These are phyloP conservation scores for Charaxes varanes DNA, from an alignment of 1,140 invertebrate genomes.

Conservation along the genomic window DNA sequence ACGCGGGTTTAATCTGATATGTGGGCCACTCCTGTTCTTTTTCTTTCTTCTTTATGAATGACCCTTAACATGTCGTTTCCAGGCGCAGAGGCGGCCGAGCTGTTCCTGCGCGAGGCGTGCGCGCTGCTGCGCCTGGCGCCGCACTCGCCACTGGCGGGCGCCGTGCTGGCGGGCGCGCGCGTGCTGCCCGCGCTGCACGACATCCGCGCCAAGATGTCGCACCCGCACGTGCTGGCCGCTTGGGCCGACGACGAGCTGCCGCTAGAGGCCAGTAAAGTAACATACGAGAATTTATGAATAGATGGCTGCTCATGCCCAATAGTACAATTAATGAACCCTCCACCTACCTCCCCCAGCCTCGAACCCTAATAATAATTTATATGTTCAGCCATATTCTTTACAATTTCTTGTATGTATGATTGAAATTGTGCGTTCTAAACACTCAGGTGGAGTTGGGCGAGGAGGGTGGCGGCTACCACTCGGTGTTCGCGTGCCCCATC, in stretches of 20 bases:
- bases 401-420: too few species aligned
- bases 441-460: constrained; percentile 77
- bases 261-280: constrained; percentile 68
- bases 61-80: too few species aligned
- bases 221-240: constrained; percentile 93
- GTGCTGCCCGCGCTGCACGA: constrained; percentile 95
- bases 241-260: constrained; percentile 98
- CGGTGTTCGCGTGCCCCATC: constrained; percentile 98
- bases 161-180: constrained; percentile 92
- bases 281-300: too few species aligned
- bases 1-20: too few species aligned
- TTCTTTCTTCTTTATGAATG: too few species aligned
- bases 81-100: constrained; percentile 84
- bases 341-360: too few species aligned
- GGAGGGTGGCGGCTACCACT: constrained; percentile 93
- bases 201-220: constrained; percentile 95
- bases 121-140: constrained; percentile 85
- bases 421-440: not conserved
- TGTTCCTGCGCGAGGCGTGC: constrained; percentile 95
- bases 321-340: too few species aligned
- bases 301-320: too few species aligned
- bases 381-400: not conserved
- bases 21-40: too few species aligned
- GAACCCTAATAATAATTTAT: too few species aligned
- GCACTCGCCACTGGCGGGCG: constrained; percentile 82